Percentiles rank a stretch among this genome's conserved stretches.
Evolutionary conservation across 2,888 invertebrate genomes (phyloP).

Genomic region (Idaea dimidiata): DNA sequence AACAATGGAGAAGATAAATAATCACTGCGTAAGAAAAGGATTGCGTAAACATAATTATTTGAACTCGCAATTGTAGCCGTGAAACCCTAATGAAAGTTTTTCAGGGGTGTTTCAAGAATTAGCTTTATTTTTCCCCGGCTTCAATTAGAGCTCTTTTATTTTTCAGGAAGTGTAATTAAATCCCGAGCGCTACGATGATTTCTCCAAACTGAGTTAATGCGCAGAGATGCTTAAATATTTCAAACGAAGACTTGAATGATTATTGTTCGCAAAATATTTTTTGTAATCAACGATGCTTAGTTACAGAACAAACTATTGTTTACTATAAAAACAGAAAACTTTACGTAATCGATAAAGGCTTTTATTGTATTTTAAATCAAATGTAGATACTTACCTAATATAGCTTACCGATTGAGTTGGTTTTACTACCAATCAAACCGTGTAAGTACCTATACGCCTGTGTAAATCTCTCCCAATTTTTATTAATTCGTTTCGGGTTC

Average conservation of each 20-base stretch:
- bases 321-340: not conserved
- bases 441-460: constrained; percentile 28
- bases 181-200: constrained; percentile 53
- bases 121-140: constrained; percentile 62
- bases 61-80: constrained; percentile 76
- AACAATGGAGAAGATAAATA: constrained; percentile 78
- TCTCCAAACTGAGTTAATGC: not conserved
- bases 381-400: constrained; percentile 15
- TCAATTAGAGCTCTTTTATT: constrained; percentile 65
- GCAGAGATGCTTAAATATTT: not conserved
- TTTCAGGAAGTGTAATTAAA: constrained; percentile 68
- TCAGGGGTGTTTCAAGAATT: constrained; percentile 61
- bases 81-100: constrained; percentile 74
- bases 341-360: not conserved
- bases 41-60: constrained; percentile 80
- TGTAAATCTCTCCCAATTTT: constrained; percentile 44
- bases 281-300: constrained; percentile 4
- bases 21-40: constrained; percentile 78
- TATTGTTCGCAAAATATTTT: constrained; percentile 10
- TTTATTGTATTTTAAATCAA: not conserved
- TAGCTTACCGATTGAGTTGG: constrained; percentile 30
- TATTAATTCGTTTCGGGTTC: constrained; percentile 60
- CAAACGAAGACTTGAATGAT: not conserved
- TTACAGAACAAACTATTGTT: constrained; percentile 7
- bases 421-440: constrained; percentile 27